Percentiles rank a stretch among this genome's conserved stretches.
These are phyloP conservation scores for Drosophila colorata DNA, from an alignment of 2,888 invertebrate genomes.

Conservation along the genomic window DNA sequence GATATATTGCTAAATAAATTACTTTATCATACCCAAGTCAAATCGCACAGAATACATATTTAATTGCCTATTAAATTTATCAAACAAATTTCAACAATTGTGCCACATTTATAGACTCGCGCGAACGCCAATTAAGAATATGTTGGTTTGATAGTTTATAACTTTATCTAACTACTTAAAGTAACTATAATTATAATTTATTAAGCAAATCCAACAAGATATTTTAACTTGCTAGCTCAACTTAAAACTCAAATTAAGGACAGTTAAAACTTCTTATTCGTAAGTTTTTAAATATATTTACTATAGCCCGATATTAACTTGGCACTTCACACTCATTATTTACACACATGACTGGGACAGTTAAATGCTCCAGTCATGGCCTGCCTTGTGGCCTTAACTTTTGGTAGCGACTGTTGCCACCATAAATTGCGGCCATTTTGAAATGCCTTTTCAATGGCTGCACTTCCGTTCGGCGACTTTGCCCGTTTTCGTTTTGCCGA, in stretches of 20 bases:
- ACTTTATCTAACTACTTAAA: too few relatives aligned
- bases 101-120: too few relatives aligned
- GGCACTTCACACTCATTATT: slow-evolving; percentile 28
- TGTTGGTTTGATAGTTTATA: too few relatives aligned
- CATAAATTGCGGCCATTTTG: slow-evolving; percentile 65
- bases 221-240: neutral
- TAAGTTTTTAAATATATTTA: slow-evolving; percentile 1
- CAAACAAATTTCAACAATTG: too few relatives aligned
- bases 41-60: too few relatives aligned
- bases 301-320: slow-evolving; percentile 2
- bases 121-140: too few relatives aligned
- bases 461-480: slow-evolving; percentile 51
- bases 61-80: too few relatives aligned
- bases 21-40: too few relatives aligned
- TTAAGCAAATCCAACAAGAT: too few relatives aligned
- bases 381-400: slow-evolving; percentile 48
- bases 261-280: neutral
- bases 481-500: slow-evolving; percentile 18
- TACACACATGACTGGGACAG: slow-evolving; percentile 32
- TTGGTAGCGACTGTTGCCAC: slow-evolving; percentile 39
- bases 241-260: neutral
- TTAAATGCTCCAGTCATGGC: slow-evolving; percentile 47
- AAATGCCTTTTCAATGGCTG: slow-evolving; percentile 78
- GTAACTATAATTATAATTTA: too few relatives aligned
- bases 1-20: too few relatives aligned